Percentiles rank a stretch among this genome's conserved stretches.
Conservation (phyloP, 2,888 invertebrate genomes). For the Eledone cirrhosa region DNA sequence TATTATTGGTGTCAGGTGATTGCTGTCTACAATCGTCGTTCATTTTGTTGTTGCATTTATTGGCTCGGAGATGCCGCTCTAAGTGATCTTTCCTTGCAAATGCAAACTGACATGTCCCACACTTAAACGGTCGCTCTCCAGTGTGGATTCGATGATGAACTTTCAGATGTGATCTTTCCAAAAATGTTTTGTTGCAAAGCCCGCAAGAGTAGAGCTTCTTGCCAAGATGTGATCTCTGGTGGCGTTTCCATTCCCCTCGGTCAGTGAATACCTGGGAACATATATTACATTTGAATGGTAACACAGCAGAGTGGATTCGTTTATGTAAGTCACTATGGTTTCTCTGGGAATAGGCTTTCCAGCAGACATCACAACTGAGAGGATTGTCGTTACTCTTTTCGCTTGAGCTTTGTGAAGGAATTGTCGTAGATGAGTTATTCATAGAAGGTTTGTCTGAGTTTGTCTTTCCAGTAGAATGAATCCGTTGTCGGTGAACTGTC, state of each 20-base stretch:
- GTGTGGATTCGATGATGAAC: slow-evolving; percentile 17
- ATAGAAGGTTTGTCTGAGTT: not conserved
- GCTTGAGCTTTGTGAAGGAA: not conserved
- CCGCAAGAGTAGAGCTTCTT: slow-evolving; percentile 7
- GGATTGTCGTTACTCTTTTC: not conserved
- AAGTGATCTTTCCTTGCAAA: slow-evolving; percentile 19
- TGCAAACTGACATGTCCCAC: slow-evolving; percentile 3
- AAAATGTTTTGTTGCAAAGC: slow-evolving; percentile 14
- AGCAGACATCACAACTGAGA: slow-evolving; percentile 4
- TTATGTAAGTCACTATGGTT: slow-evolving; percentile 15
- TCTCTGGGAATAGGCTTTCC: slow-evolving; percentile 14
- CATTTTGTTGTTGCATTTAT: not conserved
- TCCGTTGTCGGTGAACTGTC: not conserved
- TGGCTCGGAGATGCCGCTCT: slow-evolving; percentile 2
- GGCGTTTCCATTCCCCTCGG: slow-evolving; percentile 22
- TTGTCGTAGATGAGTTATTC: not conserved
- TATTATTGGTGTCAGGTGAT: too few relatives aligned
- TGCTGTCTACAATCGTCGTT: too few relatives aligned
- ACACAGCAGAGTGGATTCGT: slow-evolving; percentile 10
- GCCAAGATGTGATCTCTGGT: slow-evolving; percentile 15
- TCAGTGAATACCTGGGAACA: slow-evolving; percentile 17
- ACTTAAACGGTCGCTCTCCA: slow-evolving; percentile 12
- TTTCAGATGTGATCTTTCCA: slow-evolving; percentile 6
- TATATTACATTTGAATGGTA: slow-evolving; percentile 14
- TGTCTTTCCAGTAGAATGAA: not conserved